These are phyloP conservation scores for Bombus fervidus DNA, from an alignment of 1,140 invertebrate genomes.

Conservation along the genomic window DNA sequence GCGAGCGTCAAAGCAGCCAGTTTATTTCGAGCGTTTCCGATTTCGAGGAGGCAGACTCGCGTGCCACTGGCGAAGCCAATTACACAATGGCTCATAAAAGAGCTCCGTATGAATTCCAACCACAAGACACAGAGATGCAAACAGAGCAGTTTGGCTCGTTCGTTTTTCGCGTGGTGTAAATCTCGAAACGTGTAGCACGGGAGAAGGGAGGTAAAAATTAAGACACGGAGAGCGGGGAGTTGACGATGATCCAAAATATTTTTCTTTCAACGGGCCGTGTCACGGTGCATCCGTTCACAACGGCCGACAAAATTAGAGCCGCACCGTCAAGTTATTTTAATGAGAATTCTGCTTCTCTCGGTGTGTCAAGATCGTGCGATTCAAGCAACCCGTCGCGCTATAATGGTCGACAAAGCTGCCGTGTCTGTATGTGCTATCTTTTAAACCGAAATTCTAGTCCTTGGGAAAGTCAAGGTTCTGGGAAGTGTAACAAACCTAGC, in stretches of 20 bases:
- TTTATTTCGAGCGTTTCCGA: slow-evolving; percentile 67
- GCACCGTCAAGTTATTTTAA: slow-evolving; percentile 53
- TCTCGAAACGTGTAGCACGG: background rate
- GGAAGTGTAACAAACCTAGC: background rate
- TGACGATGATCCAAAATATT: slow-evolving; percentile 53
- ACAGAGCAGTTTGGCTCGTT: background rate
- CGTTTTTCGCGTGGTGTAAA: too few species aligned
- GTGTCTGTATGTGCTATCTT: background rate
- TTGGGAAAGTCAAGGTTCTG: slow-evolving; percentile 17
- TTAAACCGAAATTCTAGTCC: background rate
- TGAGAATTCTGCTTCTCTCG: slow-evolving; percentile 42
- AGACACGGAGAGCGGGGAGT: background rate
- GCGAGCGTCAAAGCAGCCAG: slow-evolving; percentile 43
- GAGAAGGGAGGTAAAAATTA: background rate
- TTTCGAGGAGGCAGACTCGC: slow-evolving; percentile 51
- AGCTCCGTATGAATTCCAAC: background rate
- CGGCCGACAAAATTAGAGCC: slow-evolving; percentile 41
- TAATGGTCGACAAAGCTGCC: too few species aligned
- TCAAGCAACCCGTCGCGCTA: background rate
- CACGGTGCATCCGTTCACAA: slow-evolving; percentile 5
- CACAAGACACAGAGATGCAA: background rate
- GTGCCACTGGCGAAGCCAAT: slow-evolving; percentile 52
- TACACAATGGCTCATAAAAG: slow-evolving; percentile 44
- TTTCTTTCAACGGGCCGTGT: slow-evolving; percentile 42
- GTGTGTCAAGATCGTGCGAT: slow-evolving; percentile 49